Percentiles rank a stretch among this genome's conserved stretches.
Evolutionary conservation across 1,140 invertebrate species (phyloP).

Genomic region (Pinna nobilis): DNA sequence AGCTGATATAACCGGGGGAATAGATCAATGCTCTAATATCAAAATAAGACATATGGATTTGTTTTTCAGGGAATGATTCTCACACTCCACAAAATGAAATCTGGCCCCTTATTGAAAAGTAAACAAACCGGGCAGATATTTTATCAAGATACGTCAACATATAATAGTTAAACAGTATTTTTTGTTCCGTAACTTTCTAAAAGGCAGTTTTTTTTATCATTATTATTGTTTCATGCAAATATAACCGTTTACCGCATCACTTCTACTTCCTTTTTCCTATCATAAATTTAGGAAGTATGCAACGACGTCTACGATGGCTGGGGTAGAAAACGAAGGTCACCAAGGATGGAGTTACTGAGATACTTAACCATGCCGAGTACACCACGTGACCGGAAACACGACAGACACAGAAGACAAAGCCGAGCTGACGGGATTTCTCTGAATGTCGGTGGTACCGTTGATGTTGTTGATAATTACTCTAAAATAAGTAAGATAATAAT

Average conservation of each 20-base stretch:
- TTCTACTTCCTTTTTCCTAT: conserved; percentile 1
- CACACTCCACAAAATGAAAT: too few species aligned
- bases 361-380: not conserved
- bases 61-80: too few species aligned
- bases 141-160: not conserved
- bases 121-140: not conserved
- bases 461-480: conserved; percentile 42
- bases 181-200: not conserved
- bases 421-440: conserved; percentile 8
- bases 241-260: not conserved
- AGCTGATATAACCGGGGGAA: too few species aligned
- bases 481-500: conserved; percentile 37
- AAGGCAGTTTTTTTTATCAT: not conserved
- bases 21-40: too few species aligned
- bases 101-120: too few species aligned
- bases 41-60: too few species aligned
- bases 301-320: conserved; percentile 25
- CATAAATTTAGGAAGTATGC: too few species aligned
- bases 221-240: not conserved
- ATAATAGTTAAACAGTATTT: not conserved
- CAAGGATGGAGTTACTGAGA: not conserved
- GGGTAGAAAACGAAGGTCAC: conserved; percentile 21
- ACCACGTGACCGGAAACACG: not conserved
- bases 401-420: not conserved
- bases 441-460: conserved; percentile 34